Conservation (phyloP, 2,888 invertebrate genomes). For the Orgyia antiqua region DNA sequence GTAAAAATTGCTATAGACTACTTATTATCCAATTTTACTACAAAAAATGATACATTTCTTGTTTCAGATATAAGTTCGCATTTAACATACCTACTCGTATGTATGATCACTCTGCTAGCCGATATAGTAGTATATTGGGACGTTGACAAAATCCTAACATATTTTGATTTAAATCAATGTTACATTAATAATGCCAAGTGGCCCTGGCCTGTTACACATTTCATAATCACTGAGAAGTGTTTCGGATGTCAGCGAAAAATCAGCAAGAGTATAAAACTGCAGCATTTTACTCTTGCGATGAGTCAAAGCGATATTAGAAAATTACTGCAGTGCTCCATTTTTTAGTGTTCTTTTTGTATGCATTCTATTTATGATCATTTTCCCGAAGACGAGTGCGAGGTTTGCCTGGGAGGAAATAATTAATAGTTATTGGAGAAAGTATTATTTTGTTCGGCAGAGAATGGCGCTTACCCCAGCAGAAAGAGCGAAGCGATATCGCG, state of each 20-base stretch:
- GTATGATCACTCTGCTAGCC: background rate
- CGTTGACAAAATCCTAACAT: too few species aligned
- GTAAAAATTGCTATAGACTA: too few species aligned
- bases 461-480: conserved; percentile 3
- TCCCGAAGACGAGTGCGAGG: conserved; percentile 2
- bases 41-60: too few species aligned
- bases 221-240: conserved; percentile 1
- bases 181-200: background rate
- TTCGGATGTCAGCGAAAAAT: too few species aligned
- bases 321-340: conserved; percentile 1
- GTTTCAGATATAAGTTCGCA: background rate
- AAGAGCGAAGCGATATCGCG: conserved; percentile 2
- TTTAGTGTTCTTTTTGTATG: conserved; percentile 3
- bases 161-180: too few species aligned
- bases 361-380: conserved; percentile 1
- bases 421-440: conserved; percentile 2
- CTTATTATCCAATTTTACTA: too few species aligned
- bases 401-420: background rate
- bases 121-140: background rate
- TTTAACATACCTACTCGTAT: too few species aligned
- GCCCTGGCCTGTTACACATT: conserved; percentile 1
- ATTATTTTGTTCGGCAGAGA: background rate
- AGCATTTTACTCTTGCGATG: too few species aligned
- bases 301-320: too few species aligned
- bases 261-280: too few species aligned